These are phyloP conservation scores for Epizoanthus fatuus DNA, from an alignment of 92 coral and sea anemone genomes.

Conservation along the genomic window DNA sequence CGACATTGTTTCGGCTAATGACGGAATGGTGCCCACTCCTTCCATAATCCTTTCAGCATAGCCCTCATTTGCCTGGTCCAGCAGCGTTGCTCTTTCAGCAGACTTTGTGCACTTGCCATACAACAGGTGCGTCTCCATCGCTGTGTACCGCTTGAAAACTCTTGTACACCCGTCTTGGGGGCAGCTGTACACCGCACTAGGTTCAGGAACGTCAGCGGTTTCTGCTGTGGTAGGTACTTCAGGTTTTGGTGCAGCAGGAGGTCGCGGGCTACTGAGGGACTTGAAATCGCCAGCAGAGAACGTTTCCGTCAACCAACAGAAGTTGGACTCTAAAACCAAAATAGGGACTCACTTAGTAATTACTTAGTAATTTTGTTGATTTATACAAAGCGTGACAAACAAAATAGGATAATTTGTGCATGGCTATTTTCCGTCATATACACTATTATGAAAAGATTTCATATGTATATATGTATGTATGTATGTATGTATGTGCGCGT, in stretches of 20 bases:
- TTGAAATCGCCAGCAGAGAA: constrained; percentile 45
- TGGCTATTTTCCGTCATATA: too few relatives aligned
- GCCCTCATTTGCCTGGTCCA: constrained; percentile 20
- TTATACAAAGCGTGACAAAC: too few relatives aligned
- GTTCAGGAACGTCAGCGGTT: neutral
- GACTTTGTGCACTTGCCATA: constrained; percentile 46
- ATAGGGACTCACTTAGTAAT: too few relatives aligned
- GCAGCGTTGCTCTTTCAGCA: constrained; percentile 29
- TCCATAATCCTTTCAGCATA: constrained; percentile 26
- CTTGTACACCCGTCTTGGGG: constrained; percentile 50
- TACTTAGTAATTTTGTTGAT: too few relatives aligned
- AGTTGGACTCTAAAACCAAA: constrained; percentile 29
- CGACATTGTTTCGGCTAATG: neutral
- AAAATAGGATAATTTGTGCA: too few relatives aligned
- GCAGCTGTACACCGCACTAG: constrained; percentile 42
- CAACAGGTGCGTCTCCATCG: constrained; percentile 30
- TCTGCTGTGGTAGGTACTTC: neutral
- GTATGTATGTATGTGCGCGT: too few relatives aligned
- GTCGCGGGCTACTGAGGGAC: neutral
- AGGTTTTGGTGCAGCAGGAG: neutral
- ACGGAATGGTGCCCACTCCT: constrained; percentile 30
- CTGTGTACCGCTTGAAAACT: constrained; percentile 38
- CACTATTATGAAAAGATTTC: too few relatives aligned
- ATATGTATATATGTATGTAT: too few relatives aligned
- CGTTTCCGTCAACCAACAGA: constrained; percentile 11